A percentile compares a stretch with the other conserved stretches of the same genome.
Conservation (phyloP, 2,113 vertebrate species). For the Thalassoma bifasciatum region DNA sequence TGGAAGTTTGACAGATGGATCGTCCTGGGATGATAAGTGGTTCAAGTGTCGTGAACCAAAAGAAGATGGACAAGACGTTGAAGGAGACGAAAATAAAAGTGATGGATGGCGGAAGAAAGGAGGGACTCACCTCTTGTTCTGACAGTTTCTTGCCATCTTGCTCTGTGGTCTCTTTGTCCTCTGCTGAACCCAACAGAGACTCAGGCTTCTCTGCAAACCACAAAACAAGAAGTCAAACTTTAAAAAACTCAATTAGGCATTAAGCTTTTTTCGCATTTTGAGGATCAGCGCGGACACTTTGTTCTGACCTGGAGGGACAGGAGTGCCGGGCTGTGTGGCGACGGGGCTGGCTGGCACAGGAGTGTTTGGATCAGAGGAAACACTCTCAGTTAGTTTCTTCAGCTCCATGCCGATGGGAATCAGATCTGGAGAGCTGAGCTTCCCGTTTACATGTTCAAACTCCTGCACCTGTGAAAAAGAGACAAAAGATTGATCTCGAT, state of each 20-base stretch:
- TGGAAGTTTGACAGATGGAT: constrained; percentile 32
- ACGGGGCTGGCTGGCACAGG: constrained; percentile 91
- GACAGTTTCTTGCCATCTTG: constrained; percentile 81
- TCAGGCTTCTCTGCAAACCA: constrained; percentile 87
- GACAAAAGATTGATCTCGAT: neutral
- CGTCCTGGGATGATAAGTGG: constrained; percentile 8
- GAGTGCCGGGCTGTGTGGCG: constrained; percentile 79
- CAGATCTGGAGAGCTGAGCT: constrained; percentile 94
- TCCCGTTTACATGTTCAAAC: constrained; percentile 97
- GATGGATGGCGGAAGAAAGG: neutral
- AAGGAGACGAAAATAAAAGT: constrained; percentile 13
- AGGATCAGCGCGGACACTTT: neutral
- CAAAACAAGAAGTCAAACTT: constrained; percentile 24
- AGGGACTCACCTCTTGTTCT: constrained; percentile 85
- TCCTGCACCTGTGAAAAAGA: constrained; percentile 89
- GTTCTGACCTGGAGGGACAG: constrained; percentile 84
- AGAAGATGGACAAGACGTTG: constrained; percentile 21
- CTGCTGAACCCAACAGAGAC: constrained; percentile 73
- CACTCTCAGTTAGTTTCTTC: constrained; percentile 87
- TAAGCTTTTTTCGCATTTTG: neutral
- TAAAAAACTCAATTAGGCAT: neutral
- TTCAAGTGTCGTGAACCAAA: constrained; percentile 30
- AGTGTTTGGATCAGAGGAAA: constrained; percentile 94
- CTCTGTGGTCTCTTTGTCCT: constrained; percentile 87
- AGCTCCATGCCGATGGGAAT: constrained; percentile 88